phyloP scores from a whole-genome alignment of 2,797 vertebrate species.

The Coregonus sp. region DNA sequence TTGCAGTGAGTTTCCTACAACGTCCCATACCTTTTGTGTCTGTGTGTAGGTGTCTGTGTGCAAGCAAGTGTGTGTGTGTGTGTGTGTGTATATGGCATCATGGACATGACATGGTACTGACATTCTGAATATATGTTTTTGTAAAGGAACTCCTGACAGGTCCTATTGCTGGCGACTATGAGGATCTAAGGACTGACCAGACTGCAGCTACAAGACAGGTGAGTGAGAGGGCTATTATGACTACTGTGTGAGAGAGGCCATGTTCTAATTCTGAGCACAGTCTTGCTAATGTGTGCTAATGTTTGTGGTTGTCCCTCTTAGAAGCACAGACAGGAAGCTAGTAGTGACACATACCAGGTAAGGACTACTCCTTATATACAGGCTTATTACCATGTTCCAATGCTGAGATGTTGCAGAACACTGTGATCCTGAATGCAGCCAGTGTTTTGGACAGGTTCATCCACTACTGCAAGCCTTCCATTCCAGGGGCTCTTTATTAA shows the following conservation, averaged over 20 bases:
- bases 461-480: neutral
- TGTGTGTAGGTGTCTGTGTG: no score
- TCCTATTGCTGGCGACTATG: neutral
- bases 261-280: neutral
- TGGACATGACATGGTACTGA: neutral
- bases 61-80: neutral
- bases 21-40: neutral
- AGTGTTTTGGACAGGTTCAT: neutral
- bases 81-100: neutral
- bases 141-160: neutral
- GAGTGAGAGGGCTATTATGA: neutral
- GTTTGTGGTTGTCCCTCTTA: constrained; percentile 16
- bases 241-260: neutral
- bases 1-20: neutral
- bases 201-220: constrained; percentile 4
- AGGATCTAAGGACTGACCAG: neutral
- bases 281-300: constrained; percentile 2
- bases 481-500: neutral
- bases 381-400: neutral
- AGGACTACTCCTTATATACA: neutral
- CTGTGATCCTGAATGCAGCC: neutral
- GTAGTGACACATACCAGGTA: constrained; percentile 45
- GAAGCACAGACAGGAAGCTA: constrained; percentile 32
- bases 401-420: neutral
- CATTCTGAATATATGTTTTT: neutral